Evolutionary conservation across 2,888 invertebrate species (phyloP), one percentile per base, ranked within the genome.

Genomic region (Tenthredo livida): DNA sequence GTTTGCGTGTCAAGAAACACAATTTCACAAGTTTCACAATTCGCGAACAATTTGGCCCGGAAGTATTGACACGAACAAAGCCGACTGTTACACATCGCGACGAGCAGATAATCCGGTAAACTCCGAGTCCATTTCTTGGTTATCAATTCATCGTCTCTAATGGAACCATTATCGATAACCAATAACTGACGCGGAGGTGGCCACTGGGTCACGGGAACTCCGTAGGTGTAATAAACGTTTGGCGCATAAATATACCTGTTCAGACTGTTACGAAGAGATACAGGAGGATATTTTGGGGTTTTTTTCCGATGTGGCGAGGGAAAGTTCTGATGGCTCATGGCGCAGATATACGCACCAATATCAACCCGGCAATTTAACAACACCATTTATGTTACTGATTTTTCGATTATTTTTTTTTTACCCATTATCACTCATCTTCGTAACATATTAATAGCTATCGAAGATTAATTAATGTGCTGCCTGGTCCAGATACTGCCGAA

Each of bases 351-450:
- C 10, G 84, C n/a, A 43, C 25, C 72, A 43, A 7, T 85, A 70
- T 87, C 87, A 72, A 88, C 87, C 70, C 85, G 80, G 15, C 75
- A 85, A 83, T 88, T 87, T 83, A 87, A 86, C 84, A 87, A 85
- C 87, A 89, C 85, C 87, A 89, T 88, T 90, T 87, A 90, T 88
- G 83, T 87, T 65, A 78, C 29, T 65, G 88, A 89, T 90, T 89
- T 87, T 87, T 84, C 84, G 25, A 15, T 84, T 47, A 15, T 84
- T 61, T 37, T 84, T 61, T 37, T 21, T 80, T 40, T 15, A 58
- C 0, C 21, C 80, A 80, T 80, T 61, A 15, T 37, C 3, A 40
- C 5, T 58, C 61, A 25, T 25, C 1, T 37, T 4, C n/a, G 17
- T 37, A 17, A 33, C 17, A 17, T 15, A 17, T 17, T 61, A 40